Evolutionary conservation across 2,888 invertebrate species (phyloP).

Genomic region (Protodeltote pygarga): DNA sequence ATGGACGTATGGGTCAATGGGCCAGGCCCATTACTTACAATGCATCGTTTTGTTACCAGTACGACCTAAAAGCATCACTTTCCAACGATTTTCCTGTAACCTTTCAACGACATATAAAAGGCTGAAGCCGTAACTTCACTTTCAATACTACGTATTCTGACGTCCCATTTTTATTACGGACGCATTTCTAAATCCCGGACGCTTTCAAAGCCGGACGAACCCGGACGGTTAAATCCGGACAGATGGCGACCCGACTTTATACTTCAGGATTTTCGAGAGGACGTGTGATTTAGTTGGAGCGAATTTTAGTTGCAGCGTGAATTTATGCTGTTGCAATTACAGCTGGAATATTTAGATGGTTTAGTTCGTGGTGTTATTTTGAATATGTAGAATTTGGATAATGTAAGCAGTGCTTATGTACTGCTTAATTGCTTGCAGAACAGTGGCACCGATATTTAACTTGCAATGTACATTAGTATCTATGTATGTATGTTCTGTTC

Average conservation of each 20-base stretch:
- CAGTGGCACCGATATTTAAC: too few relatives aligned
- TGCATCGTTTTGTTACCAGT: too few relatives aligned
- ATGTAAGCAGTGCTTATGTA: too few relatives aligned
- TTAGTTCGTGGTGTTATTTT: neutral
- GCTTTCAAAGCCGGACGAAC: slow-evolving; percentile 27
- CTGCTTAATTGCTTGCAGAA: too few relatives aligned
- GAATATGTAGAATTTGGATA: too few relatives aligned
- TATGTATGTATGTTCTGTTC: too few relatives aligned
- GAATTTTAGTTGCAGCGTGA: slow-evolving; percentile 26
- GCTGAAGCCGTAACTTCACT: neutral
- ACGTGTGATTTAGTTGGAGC: slow-evolving; percentile 34
- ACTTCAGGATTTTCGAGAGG: slow-evolving; percentile 30
- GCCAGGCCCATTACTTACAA: too few relatives aligned
- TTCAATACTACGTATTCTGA: slow-evolving; percentile 21
- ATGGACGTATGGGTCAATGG: too few relatives aligned
- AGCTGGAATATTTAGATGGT: slow-evolving; percentile 15
- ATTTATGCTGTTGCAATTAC: slow-evolving; percentile 30
- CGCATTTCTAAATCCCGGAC: slow-evolving; percentile 38
- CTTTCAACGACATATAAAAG: neutral
- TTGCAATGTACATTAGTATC: too few relatives aligned
- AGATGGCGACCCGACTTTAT: slow-evolving; percentile 43
- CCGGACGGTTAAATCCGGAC: slow-evolving; percentile 41
- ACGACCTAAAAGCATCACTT: too few relatives aligned
- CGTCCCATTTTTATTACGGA: slow-evolving; percentile 42
- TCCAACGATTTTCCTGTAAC: too few relatives aligned